phyloP scores from a whole-genome alignment of 2,888 invertebrate genomes.

The Fragum sueziense region DNA sequence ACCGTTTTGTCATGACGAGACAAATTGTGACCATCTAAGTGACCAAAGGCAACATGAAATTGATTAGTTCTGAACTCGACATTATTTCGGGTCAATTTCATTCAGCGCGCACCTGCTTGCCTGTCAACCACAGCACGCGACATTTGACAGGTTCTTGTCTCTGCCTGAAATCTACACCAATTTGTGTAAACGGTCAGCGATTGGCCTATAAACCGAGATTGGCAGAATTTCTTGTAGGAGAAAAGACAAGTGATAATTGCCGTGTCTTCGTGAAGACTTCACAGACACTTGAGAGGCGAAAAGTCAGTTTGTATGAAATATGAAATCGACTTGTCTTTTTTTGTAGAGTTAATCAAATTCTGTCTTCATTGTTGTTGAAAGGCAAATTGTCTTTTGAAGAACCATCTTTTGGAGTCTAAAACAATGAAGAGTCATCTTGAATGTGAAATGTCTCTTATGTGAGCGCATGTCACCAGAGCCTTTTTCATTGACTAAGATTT shows the following conservation, averaged over 20 bases:
- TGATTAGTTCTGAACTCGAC: constrained; percentile 30
- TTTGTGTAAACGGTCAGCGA: constrained; percentile 26
- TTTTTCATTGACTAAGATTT: too few species aligned
- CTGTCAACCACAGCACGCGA: constrained; percentile 43
- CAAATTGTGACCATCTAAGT: not conserved
- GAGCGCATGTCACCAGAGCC: too few species aligned
- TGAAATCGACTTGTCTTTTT: not conserved
- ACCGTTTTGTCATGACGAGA: not conserved
- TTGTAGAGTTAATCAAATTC: not conserved
- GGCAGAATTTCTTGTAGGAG: constrained; percentile 1
- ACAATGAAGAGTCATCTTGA: too few species aligned
- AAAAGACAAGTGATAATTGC: constrained; percentile 12
- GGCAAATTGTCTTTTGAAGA: too few species aligned
- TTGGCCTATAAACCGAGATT: constrained; percentile 2
- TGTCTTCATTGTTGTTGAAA: not conserved
- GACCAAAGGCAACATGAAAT: constrained; percentile 25
- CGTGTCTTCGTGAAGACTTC: not conserved
- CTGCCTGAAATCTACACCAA: constrained; percentile 27
- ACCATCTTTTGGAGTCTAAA: too few species aligned
- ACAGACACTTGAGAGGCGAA: not conserved
- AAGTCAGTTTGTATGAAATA: constrained; percentile 4
- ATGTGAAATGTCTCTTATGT: too few species aligned
- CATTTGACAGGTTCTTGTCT: constrained; percentile 27
- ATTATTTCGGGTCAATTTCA: constrained; percentile 36
- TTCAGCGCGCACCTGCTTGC: constrained; percentile 41